Conservation (phyloP, 2,797 vertebrate species). For the Amniataba percoides region DNA sequence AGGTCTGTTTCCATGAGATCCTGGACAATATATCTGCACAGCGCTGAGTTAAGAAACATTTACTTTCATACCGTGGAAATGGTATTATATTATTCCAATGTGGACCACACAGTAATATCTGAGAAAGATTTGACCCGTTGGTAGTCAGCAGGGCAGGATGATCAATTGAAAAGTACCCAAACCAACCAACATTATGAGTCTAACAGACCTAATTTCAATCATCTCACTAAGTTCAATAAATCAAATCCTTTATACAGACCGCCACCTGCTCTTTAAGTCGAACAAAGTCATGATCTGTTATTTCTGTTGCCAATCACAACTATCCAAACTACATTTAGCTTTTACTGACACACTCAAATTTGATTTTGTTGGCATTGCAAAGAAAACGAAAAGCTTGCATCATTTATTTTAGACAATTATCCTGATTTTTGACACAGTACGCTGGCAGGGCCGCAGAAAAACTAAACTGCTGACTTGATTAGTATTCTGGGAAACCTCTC, state of each 20-base stretch:
- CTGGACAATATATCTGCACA: conserved; percentile 92
- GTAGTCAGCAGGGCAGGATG: no score
- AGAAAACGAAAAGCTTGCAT: not conserved
- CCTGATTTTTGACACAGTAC: not conserved
- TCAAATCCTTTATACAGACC: not conserved
- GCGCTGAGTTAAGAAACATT: conserved; percentile 63
- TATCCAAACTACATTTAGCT: not conserved
- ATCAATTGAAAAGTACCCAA: not conserved
- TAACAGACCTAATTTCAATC: not conserved
- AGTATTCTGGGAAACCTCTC: not conserved
- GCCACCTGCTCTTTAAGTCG: not conserved
- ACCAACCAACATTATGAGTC: not conserved
- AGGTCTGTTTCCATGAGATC: conserved; percentile 97
- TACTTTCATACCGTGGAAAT: not conserved
- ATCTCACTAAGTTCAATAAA: not conserved
- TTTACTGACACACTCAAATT: not conserved
- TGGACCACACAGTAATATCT: not conserved
- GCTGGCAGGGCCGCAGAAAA: not conserved
- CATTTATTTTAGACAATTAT: not conserved
- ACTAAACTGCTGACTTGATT: not conserved
- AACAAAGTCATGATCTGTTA: not conserved
- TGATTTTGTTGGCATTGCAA: not conserved
- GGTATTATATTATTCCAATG: no score
- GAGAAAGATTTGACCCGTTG: not conserved
- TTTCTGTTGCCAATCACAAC: not conserved